Percentiles rank a stretch among this genome's conserved stretches.
phyloP scores from a whole-genome alignment of 2,797 vertebrate genomes.

The Mallotus villosus region DNA sequence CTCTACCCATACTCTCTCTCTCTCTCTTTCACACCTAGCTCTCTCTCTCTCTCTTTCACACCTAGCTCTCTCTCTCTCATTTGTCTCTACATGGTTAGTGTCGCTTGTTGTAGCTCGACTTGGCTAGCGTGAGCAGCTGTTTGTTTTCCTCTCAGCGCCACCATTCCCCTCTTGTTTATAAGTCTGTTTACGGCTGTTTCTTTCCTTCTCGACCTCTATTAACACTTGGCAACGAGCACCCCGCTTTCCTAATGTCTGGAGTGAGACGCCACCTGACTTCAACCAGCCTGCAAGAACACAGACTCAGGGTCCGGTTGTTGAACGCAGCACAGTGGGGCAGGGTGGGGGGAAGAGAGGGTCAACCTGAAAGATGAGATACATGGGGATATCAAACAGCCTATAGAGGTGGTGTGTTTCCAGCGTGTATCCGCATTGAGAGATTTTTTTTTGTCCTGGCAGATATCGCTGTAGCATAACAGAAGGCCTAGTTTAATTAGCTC shows the following conservation, averaged over 20 bases:
- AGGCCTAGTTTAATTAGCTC: slow-evolving; percentile 64
- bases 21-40: background rate
- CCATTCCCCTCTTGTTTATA: slow-evolving; percentile 34
- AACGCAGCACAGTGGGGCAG: slow-evolving; percentile 17
- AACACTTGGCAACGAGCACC: slow-evolving; percentile 45
- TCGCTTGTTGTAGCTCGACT: slow-evolving; percentile 21
- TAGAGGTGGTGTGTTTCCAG: slow-evolving; percentile 32
- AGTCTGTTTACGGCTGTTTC: slow-evolving; percentile 40
- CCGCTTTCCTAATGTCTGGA: slow-evolving; percentile 35
- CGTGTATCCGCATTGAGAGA: slow-evolving; percentile 31
- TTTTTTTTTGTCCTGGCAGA: slow-evolving; percentile 47
- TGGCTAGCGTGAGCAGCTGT: slow-evolving; percentile 10
- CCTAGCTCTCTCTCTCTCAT: slow-evolving; percentile 11
- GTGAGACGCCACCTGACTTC: slow-evolving; percentile 16
- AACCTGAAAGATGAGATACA: slow-evolving; percentile 14
- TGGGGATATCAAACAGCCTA: slow-evolving; percentile 46
- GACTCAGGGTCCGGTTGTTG: slow-evolving; percentile 33
- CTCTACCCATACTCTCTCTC: background rate
- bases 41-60: slow-evolving; percentile 9
- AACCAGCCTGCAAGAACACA: slow-evolving; percentile 34
- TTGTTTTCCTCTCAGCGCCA: slow-evolving; percentile 18
- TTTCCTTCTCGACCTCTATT: slow-evolving; percentile 48
- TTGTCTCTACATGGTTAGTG: slow-evolving; percentile 18
- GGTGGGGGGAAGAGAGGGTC: background rate
- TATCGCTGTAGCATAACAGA: slow-evolving; percentile 50